Evolutionary conservation across 2,113 vertebrate species (phyloP).

Genomic region (Hippotragus niger): DNA sequence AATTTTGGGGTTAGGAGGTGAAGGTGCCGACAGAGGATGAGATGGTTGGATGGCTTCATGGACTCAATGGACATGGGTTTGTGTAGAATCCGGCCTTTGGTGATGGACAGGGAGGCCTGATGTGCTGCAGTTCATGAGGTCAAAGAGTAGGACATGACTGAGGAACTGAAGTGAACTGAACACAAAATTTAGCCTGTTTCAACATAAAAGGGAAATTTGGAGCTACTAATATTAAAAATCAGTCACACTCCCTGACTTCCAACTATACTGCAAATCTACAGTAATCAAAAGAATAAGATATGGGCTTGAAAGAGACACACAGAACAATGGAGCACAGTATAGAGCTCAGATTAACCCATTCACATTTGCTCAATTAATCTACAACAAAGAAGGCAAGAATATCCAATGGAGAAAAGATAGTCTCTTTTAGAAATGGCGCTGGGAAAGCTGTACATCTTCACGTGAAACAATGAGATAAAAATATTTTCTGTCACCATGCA

Average conservation of each 20-base stretch:
- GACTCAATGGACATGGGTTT: neutral
- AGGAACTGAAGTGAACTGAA: neutral
- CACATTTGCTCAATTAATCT: neutral
- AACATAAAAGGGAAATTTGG: neutral
- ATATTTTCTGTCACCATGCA: neutral
- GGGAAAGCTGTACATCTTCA: neutral
- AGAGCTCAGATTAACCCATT: neutral
- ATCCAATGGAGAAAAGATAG: neutral
- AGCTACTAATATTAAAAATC: neutral
- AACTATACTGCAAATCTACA: neutral
- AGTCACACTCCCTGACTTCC: neutral
- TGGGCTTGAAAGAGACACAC: neutral
- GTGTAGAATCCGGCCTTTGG: rapidly evolving
- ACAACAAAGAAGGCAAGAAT: neutral
- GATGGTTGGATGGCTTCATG: neutral
- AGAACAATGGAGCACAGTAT: neutral
- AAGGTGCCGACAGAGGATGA: neutral
- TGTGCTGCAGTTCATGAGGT: neutral
- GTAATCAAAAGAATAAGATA: neutral
- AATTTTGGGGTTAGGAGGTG: neutral
- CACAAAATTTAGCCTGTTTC: neutral
- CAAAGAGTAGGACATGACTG: neutral
- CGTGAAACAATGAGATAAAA: neutral
- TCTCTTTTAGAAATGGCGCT: neutral
- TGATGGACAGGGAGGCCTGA: neutral